Conservation (phyloP, 2,113 vertebrate species). For the Aptenodytes forsteri region DNA sequence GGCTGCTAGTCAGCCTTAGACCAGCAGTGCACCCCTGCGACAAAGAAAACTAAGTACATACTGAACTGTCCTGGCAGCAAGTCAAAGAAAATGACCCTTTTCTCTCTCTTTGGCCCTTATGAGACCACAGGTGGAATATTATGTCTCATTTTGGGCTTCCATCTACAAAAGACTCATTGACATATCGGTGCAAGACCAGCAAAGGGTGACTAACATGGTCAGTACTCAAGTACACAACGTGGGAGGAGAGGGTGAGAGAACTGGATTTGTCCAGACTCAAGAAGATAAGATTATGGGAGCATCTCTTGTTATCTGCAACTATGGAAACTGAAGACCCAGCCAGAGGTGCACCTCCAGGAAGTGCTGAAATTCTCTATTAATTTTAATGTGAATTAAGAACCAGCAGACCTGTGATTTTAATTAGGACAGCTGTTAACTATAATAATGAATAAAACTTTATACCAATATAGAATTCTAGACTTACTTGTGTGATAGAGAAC, state of each 20-base stretch:
- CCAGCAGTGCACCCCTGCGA: not conserved
- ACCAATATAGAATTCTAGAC: not conserved
- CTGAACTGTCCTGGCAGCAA: not conserved
- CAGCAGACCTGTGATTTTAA: not conserved
- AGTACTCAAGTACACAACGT: not conserved
- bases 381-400: not conserved
- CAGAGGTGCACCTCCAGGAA: not conserved
- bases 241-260: not conserved
- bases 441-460: not conserved
- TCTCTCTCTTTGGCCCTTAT: not conserved
- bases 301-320: not conserved
- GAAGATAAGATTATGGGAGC: not conserved
- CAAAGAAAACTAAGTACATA: not conserved
- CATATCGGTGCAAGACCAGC: not conserved
- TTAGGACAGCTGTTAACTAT: not conserved
- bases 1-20: not conserved
- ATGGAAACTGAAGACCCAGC: not conserved
- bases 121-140: not conserved
- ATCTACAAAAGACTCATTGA: not conserved
- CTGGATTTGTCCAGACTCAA: not conserved
- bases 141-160: not conserved
- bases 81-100: not conserved
- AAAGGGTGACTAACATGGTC: not conserved
- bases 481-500: not conserved
- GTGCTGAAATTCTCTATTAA: not conserved